These are phyloP conservation scores for Hucho hucho DNA, from an alignment of 2,113 vertebrate species.

Conservation along the genomic window DNA sequence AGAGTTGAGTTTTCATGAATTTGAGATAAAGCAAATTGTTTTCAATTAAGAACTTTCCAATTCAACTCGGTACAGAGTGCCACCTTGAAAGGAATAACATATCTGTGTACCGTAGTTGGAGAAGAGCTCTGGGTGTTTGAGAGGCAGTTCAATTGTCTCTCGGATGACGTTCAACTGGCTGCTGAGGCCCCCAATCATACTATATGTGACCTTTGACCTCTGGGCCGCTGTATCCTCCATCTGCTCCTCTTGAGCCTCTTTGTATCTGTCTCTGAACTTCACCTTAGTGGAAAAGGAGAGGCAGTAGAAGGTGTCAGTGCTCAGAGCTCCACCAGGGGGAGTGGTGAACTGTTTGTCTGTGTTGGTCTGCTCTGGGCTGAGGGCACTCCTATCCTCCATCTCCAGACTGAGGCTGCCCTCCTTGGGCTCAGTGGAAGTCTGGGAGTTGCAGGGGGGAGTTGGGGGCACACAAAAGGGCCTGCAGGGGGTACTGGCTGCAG, in stretches of 20 bases:
- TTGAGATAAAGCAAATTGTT: no score
- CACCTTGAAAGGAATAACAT: background rate
- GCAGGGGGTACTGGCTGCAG: slow-evolving; percentile 55
- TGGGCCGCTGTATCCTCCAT: slow-evolving; percentile 34
- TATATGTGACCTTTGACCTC: slow-evolving; percentile 80
- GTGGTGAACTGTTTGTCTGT: slow-evolving; percentile 10
- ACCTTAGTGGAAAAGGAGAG: slow-evolving; percentile 80
- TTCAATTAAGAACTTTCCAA: no score
- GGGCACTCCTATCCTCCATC: background rate
- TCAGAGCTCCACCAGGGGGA: slow-evolving; percentile 48
- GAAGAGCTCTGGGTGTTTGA: slow-evolving; percentile 89
- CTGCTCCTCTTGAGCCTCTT: slow-evolving; percentile 15
- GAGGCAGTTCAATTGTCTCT: slow-evolving; percentile 89
- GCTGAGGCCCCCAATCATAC: slow-evolving; percentile 89
- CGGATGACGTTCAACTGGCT: slow-evolving; percentile 84
- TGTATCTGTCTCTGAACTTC: slow-evolving; percentile 56
- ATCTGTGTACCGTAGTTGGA: slow-evolving; percentile 81
- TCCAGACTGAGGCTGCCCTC: slow-evolving; percentile 17
- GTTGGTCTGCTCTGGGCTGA: slow-evolving; percentile 10
- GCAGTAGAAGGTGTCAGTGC: slow-evolving; percentile 81
- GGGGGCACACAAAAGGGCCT: slow-evolving; percentile 26
- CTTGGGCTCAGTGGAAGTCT: slow-evolving; percentile 6
- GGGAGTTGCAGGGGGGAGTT: slow-evolving; percentile 34
- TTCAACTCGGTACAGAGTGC: no score
- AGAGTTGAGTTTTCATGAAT: no score